Evolutionary conservation across 2,888 invertebrate genomes (phyloP).

Genomic region (Caenorhabditis auriculariae): DNA sequence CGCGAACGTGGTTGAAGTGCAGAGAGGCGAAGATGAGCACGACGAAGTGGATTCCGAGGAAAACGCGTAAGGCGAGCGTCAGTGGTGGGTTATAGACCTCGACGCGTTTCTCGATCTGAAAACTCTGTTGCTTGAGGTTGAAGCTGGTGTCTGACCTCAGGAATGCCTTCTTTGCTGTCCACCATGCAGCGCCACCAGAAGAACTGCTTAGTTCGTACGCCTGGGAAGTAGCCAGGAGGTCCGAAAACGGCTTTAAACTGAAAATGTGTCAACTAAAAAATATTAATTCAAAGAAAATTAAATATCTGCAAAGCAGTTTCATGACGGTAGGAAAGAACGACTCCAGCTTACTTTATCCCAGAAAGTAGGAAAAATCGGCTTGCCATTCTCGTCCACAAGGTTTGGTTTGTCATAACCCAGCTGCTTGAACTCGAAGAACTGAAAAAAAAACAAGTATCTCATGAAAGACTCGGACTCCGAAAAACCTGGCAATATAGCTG

Average conservation of each 20-base stretch:
- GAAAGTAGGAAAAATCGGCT: slow-evolving; percentile 24
- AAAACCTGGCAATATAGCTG: slow-evolving; percentile 34
- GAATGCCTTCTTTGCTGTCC: slow-evolving; percentile 77
- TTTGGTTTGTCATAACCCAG: slow-evolving; percentile 72
- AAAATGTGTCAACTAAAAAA: not conserved
- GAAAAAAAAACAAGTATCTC: slow-evolving; percentile 41
- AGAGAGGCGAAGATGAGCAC: slow-evolving; percentile 25
- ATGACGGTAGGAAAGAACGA: not conserved
- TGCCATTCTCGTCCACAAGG: slow-evolving; percentile 68
- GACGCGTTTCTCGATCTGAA: slow-evolving; percentile 8
- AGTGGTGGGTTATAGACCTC: slow-evolving; percentile 43
- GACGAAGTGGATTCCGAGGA: slow-evolving; percentile 47
- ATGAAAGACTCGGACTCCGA: no score
- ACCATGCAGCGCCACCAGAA: slow-evolving; percentile 70
- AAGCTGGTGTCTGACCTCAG: slow-evolving; percentile 71
- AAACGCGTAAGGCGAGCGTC: slow-evolving; percentile 47
- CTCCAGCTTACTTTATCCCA: slow-evolving; percentile 67
- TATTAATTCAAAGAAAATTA: not conserved
- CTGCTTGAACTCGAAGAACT: slow-evolving; percentile 77
- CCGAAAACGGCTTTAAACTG: slow-evolving; percentile 75
- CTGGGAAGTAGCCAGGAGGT: slow-evolving; percentile 86
- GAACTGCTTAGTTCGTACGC: slow-evolving; percentile 62
- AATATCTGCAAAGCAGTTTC: not conserved
- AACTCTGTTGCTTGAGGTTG: not conserved
- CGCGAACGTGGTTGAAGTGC: slow-evolving; percentile 9